Evolutionary conservation across 1,140 invertebrate genomes (phyloP), one percentile per base, ranked within the genome.

Genomic region (Drosophila ohnishii): DNA sequence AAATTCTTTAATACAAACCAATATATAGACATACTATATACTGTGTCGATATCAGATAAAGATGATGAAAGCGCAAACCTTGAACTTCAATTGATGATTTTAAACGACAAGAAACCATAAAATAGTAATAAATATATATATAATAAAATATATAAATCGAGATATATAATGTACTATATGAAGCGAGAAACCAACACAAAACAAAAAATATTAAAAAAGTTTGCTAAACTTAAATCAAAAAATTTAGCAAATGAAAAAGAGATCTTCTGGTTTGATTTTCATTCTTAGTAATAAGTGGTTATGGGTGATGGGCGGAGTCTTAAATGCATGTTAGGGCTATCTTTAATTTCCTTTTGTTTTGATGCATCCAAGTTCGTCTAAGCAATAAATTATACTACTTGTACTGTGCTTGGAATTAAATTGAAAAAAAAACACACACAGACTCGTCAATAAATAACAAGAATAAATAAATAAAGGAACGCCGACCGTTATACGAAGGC

Each of bases 161-260:
- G 69, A 78, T 78, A 86, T 67, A 74, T 66, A 65, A 77, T 82
- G 80, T 82, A 81, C 79, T 77, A 82, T 82, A 81, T 75, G 75
- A 74, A 82, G 62, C 44, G 44, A 71, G 48, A 76, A 75, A 80
- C 63, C 73, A 67, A 72, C 62, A 79, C 63, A 72, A 62, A 80
- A 51, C 61, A 75, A 67, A 75, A 64, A 75, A 53, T 35, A 71
- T 81, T 65, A 85, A 78, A 75, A 78, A 70, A 86, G 75, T 86
- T 86, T 86, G 83, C 83, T 86, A 86, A 86, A 83, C 85, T 83
- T 83, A 87, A 87, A 82, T 66, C 59, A 64, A 86, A 83, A 70
- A 86, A 86, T 86, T 86, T 86, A 86, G 83, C 83, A 86, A 86
- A 86, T 86, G 83, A 65, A 86, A 62, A 50, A 32, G 28, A 60